Evolutionary conservation across 2,888 invertebrate genomes (phyloP).

Genomic region (Scaptodrosophila latifasciaeformis): DNA sequence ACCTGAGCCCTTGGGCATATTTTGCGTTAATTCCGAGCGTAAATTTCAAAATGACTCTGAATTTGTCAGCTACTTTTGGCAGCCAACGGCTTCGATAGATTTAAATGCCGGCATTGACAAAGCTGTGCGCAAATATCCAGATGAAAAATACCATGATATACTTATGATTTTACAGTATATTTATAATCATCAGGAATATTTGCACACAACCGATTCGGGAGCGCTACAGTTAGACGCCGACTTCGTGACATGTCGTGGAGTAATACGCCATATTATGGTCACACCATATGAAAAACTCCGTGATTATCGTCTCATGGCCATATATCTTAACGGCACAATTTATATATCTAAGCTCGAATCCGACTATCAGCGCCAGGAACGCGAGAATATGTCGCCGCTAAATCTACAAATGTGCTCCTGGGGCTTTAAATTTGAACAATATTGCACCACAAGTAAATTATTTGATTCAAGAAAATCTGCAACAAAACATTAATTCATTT

Average conservation of each 20-base stretch:
- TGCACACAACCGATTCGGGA: constrained; percentile 7
- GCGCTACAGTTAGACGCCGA: constrained; percentile 17
- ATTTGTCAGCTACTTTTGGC: constrained; percentile 29
- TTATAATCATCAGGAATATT: constrained; percentile 23
- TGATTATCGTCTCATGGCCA: constrained; percentile 29
- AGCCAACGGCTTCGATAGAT: constrained; percentile 32
- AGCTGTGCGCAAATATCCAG: constrained; percentile 20
- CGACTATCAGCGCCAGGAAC: constrained; percentile 3
- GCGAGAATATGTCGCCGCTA: not conserved
- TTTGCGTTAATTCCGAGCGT: constrained; percentile 16
- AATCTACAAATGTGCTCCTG: constrained; percentile 48
- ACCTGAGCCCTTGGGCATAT: constrained; percentile 38
- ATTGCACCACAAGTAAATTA: constrained; percentile 13
- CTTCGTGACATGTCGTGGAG: constrained; percentile 40
- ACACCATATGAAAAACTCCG: constrained; percentile 31
- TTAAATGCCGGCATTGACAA: constrained; percentile 41
- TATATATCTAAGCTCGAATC: constrained; percentile 36
- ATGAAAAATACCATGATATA: constrained; percentile 6
- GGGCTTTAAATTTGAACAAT: constrained; percentile 60
- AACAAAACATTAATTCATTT: not conserved
- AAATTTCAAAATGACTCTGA: constrained; percentile 32
- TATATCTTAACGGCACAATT: constrained; percentile 38
- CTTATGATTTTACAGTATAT: constrained; percentile 30
- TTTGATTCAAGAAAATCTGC: not conserved
- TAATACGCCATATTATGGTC: constrained; percentile 44